Percentiles rank a stretch among this genome's conserved stretches.
Evolutionary conservation across 2,888 invertebrate genomes (phyloP).

Genomic region (Nemotelus nigrinus): DNA sequence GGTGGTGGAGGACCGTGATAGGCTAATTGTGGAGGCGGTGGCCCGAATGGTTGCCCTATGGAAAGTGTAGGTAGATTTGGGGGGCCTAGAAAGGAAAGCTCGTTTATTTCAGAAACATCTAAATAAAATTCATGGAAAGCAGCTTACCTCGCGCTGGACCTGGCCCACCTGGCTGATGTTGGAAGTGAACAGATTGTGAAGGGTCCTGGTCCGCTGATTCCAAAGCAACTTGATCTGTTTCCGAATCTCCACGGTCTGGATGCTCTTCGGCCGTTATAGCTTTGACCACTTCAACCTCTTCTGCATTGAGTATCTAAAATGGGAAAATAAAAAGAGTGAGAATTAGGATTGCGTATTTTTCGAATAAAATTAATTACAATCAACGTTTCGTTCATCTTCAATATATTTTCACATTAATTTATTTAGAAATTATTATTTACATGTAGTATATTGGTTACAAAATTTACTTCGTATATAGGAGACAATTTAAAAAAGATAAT

Average conservation of each 20-base stretch:
- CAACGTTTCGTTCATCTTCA: no score
- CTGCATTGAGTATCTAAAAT: constrained; percentile 63
- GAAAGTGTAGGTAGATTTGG: constrained; percentile 63
- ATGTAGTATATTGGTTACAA: no score
- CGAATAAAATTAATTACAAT: no score
- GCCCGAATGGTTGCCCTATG: constrained; percentile 67
- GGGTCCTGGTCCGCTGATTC: constrained; percentile 74
- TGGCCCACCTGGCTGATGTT: constrained; percentile 63
- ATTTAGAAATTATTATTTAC: no score
- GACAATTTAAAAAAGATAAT: no score
- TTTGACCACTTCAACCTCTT: constrained; percentile 75
- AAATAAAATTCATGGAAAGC: neutral
- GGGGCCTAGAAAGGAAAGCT: constrained; percentile 62
- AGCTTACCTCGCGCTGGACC: constrained; percentile 59
- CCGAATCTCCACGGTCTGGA: constrained; percentile 70
- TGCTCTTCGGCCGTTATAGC: constrained; percentile 68
- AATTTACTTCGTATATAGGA: no score
- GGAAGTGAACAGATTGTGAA: constrained; percentile 58
- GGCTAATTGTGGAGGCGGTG: constrained; percentile 69
- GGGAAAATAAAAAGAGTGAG: neutral
- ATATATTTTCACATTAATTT: no score
- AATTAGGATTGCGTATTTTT: no score
- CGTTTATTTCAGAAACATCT: neutral
- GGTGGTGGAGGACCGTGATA: constrained; percentile 74
- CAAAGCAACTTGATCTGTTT: constrained; percentile 76